Base-by-base conservation (phyloP, 2,888 invertebrate genomes). In the Philaethria dido region DNA sequence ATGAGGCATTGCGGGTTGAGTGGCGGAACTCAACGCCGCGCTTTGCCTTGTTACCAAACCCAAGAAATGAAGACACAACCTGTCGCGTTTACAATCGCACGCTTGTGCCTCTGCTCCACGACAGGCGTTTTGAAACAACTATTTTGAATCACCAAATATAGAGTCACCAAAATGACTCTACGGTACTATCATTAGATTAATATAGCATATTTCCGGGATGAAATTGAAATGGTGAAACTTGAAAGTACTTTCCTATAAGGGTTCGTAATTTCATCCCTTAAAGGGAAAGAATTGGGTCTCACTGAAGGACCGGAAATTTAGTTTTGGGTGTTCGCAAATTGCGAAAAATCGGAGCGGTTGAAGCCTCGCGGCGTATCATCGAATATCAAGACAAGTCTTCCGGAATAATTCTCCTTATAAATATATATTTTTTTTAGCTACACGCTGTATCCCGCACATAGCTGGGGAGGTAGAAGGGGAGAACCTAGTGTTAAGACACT, bases 311-410 rank as follows among this genome's bases (percentile, higher is more conserved):
- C 64, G 71, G 71, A 71, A 71, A 71, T 71, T 71, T 71, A 69
- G 69, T 69, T 71, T 71, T 50, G 65, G 64, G 64, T 54, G 62
- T 64, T 65, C 66, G 55, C 62, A 67, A 71, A 69, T 69, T 71
- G 71, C 61, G 62, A 69, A 64, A 71, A 64, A 62, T 63, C 69
- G 65, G 50, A 62, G 45, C 60, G 65, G 44, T 55, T 59, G 61
- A 64, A 33, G 61, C 50, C 55, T 47, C 48, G 68, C 22, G 69
- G 57, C 57, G 14, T 29, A 1, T 42, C 33, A 25, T 9, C 13
- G 55, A 18, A 47, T 57, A 64, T 55, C 18, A 29, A 44, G 42
- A 62, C 20, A 22, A 62, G 9, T 62, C 36, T 57, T 57, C 45
- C 55, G 20, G 36, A 39, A 55, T 20, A 14, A 36, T 36, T 33